Evolutionary conservation across 2,113 vertebrate genomes (phyloP), one percentile per base, ranked within the genome.

Genomic region (Macrotis lagotis): DNA sequence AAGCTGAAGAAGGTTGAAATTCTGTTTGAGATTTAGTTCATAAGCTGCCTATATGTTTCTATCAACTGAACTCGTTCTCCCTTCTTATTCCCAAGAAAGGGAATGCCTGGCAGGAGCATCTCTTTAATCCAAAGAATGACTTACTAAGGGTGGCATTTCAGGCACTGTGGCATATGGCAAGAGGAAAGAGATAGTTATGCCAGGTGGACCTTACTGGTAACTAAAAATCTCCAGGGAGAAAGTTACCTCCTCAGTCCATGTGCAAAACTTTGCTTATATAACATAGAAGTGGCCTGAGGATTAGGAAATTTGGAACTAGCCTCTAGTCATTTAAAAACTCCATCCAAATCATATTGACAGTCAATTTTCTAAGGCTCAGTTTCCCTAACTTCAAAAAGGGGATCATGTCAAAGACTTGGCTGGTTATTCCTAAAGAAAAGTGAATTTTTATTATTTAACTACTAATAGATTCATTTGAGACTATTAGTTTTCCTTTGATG

Each of bases 401-500:
- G 31, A 88, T 90, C 91, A 44, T 52, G 2, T 66, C 94, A 48
- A 0, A 25, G 2, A 0, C 0, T 28, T 74, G 48, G 16, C 90
- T 94, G 24, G 1, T n/a, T 92, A 59, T 25, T 7, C 24, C 49
- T 24, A 22, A 37, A 51, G 74, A 91, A 50, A 44, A 59, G 51
- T 8, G 44, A n/a, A 91, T 25, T n/a, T 49, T 7, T 37, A 50
- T 6, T 91, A 59, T 95, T 96, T 95, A 55, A 51, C 47, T 94
- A 55, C 52, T 93, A 92, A 95, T 95, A 53, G 50, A 83, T 95
- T 92, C 51, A n/a, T 92, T 94, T 95, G 88, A 93, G 93, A 95
- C 89, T 91, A 51, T 94, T 92, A 89, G 5, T 59, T 96, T 93
- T 96, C 96, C 48, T 50, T 25, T 92, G 66, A 91, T 95, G 31